These are phyloP conservation scores for Parochlus steinenii DNA, from an alignment of 2,888 invertebrate species.

Conservation along the genomic window DNA sequence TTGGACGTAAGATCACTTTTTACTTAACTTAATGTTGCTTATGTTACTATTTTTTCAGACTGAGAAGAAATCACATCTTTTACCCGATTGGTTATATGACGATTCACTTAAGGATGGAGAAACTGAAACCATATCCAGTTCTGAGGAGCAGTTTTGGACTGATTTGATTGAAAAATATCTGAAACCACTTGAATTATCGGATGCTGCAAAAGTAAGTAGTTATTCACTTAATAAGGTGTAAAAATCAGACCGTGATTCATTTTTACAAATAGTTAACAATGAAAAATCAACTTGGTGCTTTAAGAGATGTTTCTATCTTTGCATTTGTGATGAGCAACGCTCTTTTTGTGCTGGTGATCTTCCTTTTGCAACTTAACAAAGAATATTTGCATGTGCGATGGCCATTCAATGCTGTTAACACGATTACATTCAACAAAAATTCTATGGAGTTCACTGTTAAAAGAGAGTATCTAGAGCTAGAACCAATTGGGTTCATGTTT, in stretches of 20 bases:
- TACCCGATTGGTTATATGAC: slow-evolving; percentile 50
- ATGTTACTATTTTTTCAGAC: background rate
- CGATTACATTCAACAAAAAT: slow-evolving; percentile 31
- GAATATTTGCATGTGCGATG: slow-evolving; percentile 48
- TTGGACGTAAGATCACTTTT: background rate
- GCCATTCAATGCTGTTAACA: slow-evolving; percentile 43
- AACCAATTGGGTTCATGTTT: slow-evolving; percentile 60
- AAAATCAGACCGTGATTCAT: background rate
- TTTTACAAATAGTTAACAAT: too few species aligned
- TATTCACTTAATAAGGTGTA: background rate
- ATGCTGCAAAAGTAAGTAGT: slow-evolving; percentile 33
- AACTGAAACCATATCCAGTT: slow-evolving; percentile 42
- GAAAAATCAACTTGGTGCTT: slow-evolving; percentile 29
- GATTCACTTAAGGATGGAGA: slow-evolving; percentile 45
- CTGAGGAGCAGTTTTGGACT: slow-evolving; percentile 62
- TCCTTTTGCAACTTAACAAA: slow-evolving; percentile 55
- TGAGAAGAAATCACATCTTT: slow-evolving; percentile 16
- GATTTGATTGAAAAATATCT: slow-evolving; percentile 60
- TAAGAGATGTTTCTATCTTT: slow-evolving; percentile 49
- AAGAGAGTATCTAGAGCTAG: slow-evolving; percentile 44
- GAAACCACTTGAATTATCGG: slow-evolving; percentile 50
- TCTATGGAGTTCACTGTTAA: slow-evolving; percentile 33
- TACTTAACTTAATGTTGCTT: background rate
- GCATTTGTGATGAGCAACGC: slow-evolving; percentile 62
- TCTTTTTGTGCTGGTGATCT: slow-evolving; percentile 55